Percentiles rank a stretch among this genome's conserved stretches.
phyloP scores from a whole-genome alignment of 2,113 vertebrate genomes.

The Ailuropoda melanoleuca region DNA sequence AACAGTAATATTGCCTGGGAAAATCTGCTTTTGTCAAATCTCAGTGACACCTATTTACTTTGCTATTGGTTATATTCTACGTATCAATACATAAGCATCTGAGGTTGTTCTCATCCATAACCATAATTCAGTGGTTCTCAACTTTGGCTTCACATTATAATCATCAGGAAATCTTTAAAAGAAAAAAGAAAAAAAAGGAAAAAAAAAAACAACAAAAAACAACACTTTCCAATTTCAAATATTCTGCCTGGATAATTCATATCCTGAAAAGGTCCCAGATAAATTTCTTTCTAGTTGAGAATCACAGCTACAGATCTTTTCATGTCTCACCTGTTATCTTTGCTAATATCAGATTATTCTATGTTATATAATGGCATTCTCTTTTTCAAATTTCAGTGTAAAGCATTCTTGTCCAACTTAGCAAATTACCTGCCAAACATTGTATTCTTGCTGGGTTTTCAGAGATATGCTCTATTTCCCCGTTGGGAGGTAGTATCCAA shows the following conservation, averaged over 20 bases:
- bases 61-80: neutral
- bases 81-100: neutral
- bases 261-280: neutral
- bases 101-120: neutral
- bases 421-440: neutral
- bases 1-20: neutral
- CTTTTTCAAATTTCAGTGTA: neutral
- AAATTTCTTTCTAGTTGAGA: neutral
- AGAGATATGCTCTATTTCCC: neutral
- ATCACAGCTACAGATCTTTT: neutral
- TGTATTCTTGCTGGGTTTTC: neutral
- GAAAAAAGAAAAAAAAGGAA: neutral
- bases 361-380: neutral
- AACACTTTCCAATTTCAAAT: neutral
- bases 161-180: neutral
- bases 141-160: neutral
- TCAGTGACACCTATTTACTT: neutral
- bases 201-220: rapidly evolving
- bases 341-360: neutral
- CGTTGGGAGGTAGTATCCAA: neutral
- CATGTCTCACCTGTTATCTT: neutral
- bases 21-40: neutral
- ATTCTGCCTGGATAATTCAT: neutral
- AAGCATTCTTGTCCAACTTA: neutral
- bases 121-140: neutral